Base-by-base conservation (phyloP, 2,888 invertebrate species). In the Calameuta idolon region DNA sequence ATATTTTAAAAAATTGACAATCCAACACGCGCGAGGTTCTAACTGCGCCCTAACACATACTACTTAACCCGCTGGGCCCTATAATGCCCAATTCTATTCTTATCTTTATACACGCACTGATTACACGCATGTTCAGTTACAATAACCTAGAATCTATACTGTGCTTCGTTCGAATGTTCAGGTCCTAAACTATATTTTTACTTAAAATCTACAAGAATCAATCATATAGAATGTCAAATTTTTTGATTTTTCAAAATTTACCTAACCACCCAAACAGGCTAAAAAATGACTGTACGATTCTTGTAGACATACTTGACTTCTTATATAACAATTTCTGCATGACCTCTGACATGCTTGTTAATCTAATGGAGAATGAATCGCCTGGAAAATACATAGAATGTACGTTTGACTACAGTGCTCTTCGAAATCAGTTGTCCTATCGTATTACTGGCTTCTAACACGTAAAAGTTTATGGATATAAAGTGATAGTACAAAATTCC, bases 11-110 rank as follows among this genome's bases (percentile, higher is more conserved):
- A 15, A 40, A 55, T 55, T 15, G 31, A 34, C 71, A 34, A 34
- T 71, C 71, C 33, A 71, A 71, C 55, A 80, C 83, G 82, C 80
- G 83, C 86, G 79, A 86, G 79, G 86, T 85, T 86, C 80, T 79
- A 82, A 85, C 83, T 81, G 85, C 85, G 83, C 82, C 85, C 85
- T 86, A 80, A 74, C 71, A 71, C 71, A 3, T 71, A 71, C 31
- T 34, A 71, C 31, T 71, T 55, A 55, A 55, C 55, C 55, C 55
- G 55, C 71, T 71, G 12, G 71, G 33, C 31, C 71, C 71, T 71
- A 71, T 71, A 71, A 71, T 30, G 55, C 55, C 55, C 55, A 23
- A 55, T 55, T 55, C 55, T 55, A 55, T 9, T 55, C 2, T 55
- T 55, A 23, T 55, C 55, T 55, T 55, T 55, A 23, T 55, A 55